phyloP scores from a whole-genome alignment of 2,888 invertebrate genomes.

The Anthophora plumipes region DNA sequence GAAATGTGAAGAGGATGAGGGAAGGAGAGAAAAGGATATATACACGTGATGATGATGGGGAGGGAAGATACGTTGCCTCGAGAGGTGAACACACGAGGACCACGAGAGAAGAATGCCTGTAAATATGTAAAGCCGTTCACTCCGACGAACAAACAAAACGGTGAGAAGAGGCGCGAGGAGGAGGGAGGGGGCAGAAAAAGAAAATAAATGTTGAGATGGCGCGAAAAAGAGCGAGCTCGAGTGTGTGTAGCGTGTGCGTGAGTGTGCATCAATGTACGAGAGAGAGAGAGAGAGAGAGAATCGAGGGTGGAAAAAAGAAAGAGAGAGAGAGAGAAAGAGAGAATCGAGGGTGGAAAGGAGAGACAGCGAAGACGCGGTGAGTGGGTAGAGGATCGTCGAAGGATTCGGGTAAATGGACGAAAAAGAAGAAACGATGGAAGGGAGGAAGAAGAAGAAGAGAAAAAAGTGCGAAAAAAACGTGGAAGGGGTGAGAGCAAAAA shows the following conservation, averaged over 20 bases:
- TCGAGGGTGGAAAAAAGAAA: constrained; percentile 8
- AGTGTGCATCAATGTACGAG: constrained; percentile 32
- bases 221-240: constrained; percentile 47
- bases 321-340: constrained; percentile 43
- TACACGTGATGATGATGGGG: constrained; percentile 23
- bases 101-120: constrained; percentile 78
- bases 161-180: constrained; percentile 11
- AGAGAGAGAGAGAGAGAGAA: constrained; percentile 22
- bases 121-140: constrained; percentile 79
- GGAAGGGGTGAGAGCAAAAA: constrained; percentile 45
- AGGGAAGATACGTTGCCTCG: constrained; percentile 67
- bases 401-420: neutral
- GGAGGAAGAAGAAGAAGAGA: constrained; percentile 28
- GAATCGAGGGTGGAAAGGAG: constrained; percentile 29
- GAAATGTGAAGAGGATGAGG: constrained; percentile 18
- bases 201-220: constrained; percentile 36
- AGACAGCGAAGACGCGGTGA: constrained; percentile 22
- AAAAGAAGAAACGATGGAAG: neutral
- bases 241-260: constrained; percentile 31
- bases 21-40: constrained; percentile 6
- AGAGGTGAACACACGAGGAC: constrained; percentile 67
- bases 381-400: constrained; percentile 23
- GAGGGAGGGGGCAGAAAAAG: constrained; percentile 28
- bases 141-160: constrained; percentile 32
- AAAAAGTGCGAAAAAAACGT: constrained; percentile 32